Conservation (phyloP, 2,113 vertebrate species). For the Murina feae region DNA sequence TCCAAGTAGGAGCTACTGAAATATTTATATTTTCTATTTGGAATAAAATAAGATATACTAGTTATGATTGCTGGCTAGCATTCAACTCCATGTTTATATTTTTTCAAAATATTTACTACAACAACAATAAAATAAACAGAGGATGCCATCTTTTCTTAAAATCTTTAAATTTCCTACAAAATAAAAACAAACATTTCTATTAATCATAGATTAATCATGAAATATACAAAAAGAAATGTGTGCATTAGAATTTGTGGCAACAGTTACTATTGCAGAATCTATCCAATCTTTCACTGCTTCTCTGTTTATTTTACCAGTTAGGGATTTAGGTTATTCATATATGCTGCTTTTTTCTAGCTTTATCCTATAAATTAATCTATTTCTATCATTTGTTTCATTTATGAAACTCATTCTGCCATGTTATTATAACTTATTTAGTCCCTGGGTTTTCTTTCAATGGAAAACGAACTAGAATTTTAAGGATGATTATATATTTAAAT, state of each 20-base stretch:
- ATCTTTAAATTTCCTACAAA: neutral
- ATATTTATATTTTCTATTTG: neutral
- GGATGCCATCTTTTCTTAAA: neutral
- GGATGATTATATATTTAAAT: neutral
- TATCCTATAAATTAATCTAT: neutral
- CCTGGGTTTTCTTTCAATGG: neutral
- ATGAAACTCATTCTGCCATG: neutral
- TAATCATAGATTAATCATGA: neutral
- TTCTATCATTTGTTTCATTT: neutral
- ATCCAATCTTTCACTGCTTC: neutral
- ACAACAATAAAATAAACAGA: neutral
- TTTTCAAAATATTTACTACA: neutral
- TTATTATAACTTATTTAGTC: neutral
- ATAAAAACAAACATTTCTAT: neutral
- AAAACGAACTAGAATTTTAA: neutral
- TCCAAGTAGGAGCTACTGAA: neutral
- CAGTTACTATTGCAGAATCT: neutral
- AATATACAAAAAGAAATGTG: neutral
- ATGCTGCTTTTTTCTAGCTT: neutral
- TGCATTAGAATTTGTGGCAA: neutral
- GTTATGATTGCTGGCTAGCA: neutral
- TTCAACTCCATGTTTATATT: neutral
- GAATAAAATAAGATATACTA: neutral
- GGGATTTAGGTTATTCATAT: neutral
- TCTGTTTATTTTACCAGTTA: neutral